Evolutionary conservation across 2,888 invertebrate genomes (phyloP).

Genomic region (Timema podura): DNA sequence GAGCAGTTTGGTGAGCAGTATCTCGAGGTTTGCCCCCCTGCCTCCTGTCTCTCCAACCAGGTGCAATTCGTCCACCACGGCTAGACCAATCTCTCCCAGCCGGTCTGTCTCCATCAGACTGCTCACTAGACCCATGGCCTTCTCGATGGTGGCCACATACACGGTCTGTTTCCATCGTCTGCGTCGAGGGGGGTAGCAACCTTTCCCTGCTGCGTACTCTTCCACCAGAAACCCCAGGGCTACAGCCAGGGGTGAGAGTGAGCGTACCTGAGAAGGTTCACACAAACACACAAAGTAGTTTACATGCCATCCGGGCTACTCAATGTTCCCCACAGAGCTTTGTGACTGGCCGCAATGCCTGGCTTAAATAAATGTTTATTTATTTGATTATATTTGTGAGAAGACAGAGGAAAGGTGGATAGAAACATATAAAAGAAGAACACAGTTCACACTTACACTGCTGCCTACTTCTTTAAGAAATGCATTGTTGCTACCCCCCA

Average conservation of each 20-base stretch:
- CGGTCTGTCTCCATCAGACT: slow-evolving; percentile 76
- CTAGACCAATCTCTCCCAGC: slow-evolving; percentile 71
- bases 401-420: too few species aligned
- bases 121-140: slow-evolving; percentile 79
- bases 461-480: too few species aligned
- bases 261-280: slow-evolving; percentile 69
- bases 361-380: too few species aligned
- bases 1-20: slow-evolving; percentile 73
- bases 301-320: too few species aligned
- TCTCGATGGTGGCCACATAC: slow-evolving; percentile 93
- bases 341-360: too few species aligned
- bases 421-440: too few species aligned
- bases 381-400: too few species aligned
- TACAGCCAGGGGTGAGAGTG: slow-evolving; percentile 81
- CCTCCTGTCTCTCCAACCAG: slow-evolving; percentile 80
- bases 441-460: too few species aligned
- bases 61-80: slow-evolving; percentile 89
- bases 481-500: too few species aligned
- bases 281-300: neutral
- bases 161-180: slow-evolving; percentile 73
- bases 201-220: slow-evolving; percentile 92
- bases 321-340: too few species aligned
- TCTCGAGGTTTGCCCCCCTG: slow-evolving; percentile 82
- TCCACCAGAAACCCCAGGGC: slow-evolving; percentile 85
- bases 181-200: slow-evolving; percentile 75